Evolutionary conservation across 2,888 invertebrate species (phyloP), one percentile per base, ranked within the genome.

Genomic region (Diabrotica balteata): DNA sequence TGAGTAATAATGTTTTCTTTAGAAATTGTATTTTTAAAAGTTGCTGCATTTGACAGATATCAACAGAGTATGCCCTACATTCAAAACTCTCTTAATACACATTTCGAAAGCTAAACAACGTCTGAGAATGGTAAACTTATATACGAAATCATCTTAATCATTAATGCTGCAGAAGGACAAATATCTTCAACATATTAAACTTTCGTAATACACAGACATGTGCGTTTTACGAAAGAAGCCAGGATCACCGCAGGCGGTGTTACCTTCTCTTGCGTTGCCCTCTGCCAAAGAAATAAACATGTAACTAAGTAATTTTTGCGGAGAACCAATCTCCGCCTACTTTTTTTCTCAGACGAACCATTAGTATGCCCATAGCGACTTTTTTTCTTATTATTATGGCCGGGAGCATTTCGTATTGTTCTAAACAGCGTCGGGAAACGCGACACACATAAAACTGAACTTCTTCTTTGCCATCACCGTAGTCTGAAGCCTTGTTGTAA

Each of bases 401-500:
- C 65, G 55, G 65, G 44, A 65, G 69, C 67, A 22, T 46, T 63
- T 63, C 50, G 67, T 67, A 69, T 71, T 69, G 69, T 71, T 54
- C 63, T 49, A 58, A 62, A 59, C 55, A 59, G 59, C 22, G 68
- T 63, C 63, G 66, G 67, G 58, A 59, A 67, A 71, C 69, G 71
- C 65, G 71, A 69, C 67, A 63, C 58, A 71, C 71, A 71, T 71
- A 71, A 64, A 68, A 52, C 62, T 66, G 54, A 63, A 60, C 67
- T 71, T 71, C 66, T 71, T 69, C 59, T 55, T 9, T 71, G 68
- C 60, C 62, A 64, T 67, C 66, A 44, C 59, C 54, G 53, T 61
- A 61, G 52, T 52, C 10, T 45, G 44, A 44, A 55, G 44, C 4
- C 42, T 55, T 55, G 11, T 55, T 43, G 1, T 17, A 17, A 17